Evolutionary conservation across 2,113 vertebrate species (phyloP).

Genomic region (Pluvianellus socialis): DNA sequence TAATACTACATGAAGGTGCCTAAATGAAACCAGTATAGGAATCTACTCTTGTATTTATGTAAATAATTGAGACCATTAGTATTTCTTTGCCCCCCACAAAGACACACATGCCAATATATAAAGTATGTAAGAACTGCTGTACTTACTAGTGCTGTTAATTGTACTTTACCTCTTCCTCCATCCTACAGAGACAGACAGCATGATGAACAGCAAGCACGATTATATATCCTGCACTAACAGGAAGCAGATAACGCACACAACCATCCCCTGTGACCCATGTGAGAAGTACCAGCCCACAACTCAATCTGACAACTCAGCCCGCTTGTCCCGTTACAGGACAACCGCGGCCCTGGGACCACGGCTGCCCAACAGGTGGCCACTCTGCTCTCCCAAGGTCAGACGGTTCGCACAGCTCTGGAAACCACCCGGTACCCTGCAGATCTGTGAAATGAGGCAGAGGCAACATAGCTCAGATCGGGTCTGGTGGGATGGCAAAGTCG

Average conservation of each 20-base stretch:
- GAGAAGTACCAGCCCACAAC: constrained; percentile 29
- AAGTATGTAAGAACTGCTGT: neutral
- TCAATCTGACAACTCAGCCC: neutral
- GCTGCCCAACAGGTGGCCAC: rapidly evolving
- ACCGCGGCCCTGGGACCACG: neutral
- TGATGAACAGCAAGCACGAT: neutral
- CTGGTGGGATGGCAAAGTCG: neutral
- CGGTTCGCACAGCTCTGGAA: neutral
- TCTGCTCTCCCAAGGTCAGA: neutral
- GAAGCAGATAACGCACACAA: constrained; percentile 52
- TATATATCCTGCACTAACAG: constrained; percentile 43
- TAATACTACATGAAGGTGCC: neutral
- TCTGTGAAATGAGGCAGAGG: neutral
- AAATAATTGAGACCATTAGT: neutral
- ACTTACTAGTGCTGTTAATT: constrained; percentile 6
- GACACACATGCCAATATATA: neutral
- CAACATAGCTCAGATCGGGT: neutral
- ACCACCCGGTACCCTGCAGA: neutral
- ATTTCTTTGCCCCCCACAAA: neutral
- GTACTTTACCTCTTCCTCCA: constrained; percentile 8
- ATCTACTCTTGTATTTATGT: neutral
- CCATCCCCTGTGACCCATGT: neutral
- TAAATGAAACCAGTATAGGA: neutral
- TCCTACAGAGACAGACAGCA: constrained; percentile 7
- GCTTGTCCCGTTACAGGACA: neutral